These are phyloP conservation scores for Phoxinus phoxinus DNA, from an alignment of 2,113 vertebrate genomes.

Conservation along the genomic window DNA sequence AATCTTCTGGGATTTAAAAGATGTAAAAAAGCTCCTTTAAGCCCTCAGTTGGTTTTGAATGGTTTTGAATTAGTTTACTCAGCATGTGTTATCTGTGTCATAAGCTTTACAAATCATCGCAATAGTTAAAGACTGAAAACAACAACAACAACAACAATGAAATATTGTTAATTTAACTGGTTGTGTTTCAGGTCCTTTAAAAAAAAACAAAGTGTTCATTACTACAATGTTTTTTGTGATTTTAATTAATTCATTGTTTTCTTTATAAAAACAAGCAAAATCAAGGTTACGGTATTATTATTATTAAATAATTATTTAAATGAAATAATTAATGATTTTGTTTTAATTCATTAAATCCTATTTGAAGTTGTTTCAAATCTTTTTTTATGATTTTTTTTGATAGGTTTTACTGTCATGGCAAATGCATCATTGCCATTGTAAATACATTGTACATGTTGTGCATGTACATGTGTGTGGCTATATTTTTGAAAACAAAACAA, in stretches of 20 bases:
- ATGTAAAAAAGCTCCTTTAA: background rate
- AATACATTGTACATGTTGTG: no score
- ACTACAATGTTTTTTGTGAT: no score
- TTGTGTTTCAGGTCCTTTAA: background rate
- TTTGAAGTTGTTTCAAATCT: background rate
- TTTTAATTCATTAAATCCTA: background rate
- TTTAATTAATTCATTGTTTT: no score
- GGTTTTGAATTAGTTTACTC: background rate
- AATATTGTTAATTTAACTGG: background rate
- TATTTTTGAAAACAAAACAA: no score
- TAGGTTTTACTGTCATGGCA: background rate
- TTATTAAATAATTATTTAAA: no score
- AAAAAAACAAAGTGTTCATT: background rate
- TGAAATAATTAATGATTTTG: no score
- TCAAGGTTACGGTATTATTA: no score
- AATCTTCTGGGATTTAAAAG: constrained; percentile 17
- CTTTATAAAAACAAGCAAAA: no score
- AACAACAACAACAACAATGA: background rate
- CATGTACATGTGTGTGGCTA: no score
- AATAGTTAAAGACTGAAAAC: background rate
- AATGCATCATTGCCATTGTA: no score
- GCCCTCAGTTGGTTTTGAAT: no score
- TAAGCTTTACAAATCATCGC: background rate
- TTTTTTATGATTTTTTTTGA: background rate
- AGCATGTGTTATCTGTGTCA: background rate